Evolutionary conservation across 1,140 invertebrate genomes (phyloP).

Genomic region (Macrobrachium rosenbergii): DNA sequence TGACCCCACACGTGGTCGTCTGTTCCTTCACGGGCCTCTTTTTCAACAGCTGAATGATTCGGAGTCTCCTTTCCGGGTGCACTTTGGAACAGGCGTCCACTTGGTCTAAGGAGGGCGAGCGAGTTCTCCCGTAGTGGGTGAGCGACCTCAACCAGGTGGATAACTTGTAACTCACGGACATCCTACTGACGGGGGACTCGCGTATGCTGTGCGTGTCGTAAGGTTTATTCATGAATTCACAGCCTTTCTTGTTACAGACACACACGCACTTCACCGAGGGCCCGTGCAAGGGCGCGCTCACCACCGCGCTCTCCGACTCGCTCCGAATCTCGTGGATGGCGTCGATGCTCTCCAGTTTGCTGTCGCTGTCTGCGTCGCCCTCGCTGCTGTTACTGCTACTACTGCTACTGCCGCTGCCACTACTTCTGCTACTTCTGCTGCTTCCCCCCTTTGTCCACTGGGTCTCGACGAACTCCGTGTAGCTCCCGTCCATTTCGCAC

Average conservation of each 20-base stretch:
- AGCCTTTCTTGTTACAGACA: slow-evolving; percentile 62
- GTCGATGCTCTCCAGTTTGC: neutral
- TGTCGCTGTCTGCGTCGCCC: neutral
- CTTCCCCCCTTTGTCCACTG: slow-evolving; percentile 37
- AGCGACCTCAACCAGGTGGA: slow-evolving; percentile 36
- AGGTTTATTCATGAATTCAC: slow-evolving; percentile 58
- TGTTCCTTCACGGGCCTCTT: neutral
- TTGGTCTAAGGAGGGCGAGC: slow-evolving; percentile 33
- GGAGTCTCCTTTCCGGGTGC: slow-evolving; percentile 46
- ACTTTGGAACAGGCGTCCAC: slow-evolving; percentile 40
- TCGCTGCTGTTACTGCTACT: neutral
- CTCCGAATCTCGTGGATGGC: slow-evolving; percentile 31
- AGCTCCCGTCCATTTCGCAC: slow-evolving; percentile 53
- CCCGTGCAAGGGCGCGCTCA: slow-evolving; percentile 44
- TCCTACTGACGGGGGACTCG: slow-evolving; percentile 27
- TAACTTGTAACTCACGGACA: slow-evolving; percentile 31
- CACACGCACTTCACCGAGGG: slow-evolving; percentile 58
- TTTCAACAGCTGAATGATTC: slow-evolving; percentile 46
- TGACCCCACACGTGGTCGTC: neutral
- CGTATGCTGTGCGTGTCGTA: slow-evolving; percentile 45
- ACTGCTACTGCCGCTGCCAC: slow-evolving; percentile 12
- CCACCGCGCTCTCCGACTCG: slow-evolving; percentile 54
- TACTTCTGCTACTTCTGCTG: too few species aligned
- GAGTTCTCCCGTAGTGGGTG: slow-evolving; percentile 32
- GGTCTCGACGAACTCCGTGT: slow-evolving; percentile 46